Base-by-base conservation (phyloP, 2,113 vertebrate genomes). In the Prinia subflava region DNA sequence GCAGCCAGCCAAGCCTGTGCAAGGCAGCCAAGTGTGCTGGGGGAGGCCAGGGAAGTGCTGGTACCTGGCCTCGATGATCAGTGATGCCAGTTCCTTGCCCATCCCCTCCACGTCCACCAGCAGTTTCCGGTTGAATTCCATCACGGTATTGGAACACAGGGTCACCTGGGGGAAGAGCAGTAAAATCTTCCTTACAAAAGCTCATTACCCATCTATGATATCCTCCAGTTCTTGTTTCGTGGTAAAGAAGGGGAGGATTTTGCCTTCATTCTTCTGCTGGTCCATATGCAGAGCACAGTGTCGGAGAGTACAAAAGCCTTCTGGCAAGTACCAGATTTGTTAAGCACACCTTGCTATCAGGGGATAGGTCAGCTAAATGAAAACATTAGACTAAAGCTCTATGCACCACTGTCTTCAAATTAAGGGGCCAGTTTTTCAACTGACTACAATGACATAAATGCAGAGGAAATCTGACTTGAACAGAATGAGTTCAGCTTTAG, bases 91-190 rank as follows among this genome's bases (percentile, higher is more conserved):
- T 74, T 98, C 98, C 70, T 98, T 76, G 11, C 98, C 98, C 4
- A 99, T 73, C 6, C 98, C 98, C 4, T 98, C 97, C 75, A 99
- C 96, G 1, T 99, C 98, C 44, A 99, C 98, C 74, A 98, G 98
- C 83, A 99, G 2, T 78, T 0, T 90, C 98, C 69, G 97, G 60
- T 95, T 89, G 11, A 99, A 99, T 2, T 37, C 91, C 95, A 88
- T 97, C 49, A 98, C 95, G 0, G 98, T 98, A 97, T 99, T 99
- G 91, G 99, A 98, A 76, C 99, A 99, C 76, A 99, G 92, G 6
- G 98, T 99, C 94, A 99, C 98, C 99, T 99, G 96, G 46, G 4
- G 30, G 69, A 77, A 89, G 81, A 75, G 86, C 63, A 89, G 21
- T 59, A 67, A 46, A 44, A 3, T 64, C 14, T 88, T 31, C 25